A percentile compares a stretch with the other conserved stretches of the same genome.
These are phyloP conservation scores for Nesometra sesokonis DNA, from an alignment of 35 echinoderm and acorn worm genomes.

Conservation along the genomic window DNA sequence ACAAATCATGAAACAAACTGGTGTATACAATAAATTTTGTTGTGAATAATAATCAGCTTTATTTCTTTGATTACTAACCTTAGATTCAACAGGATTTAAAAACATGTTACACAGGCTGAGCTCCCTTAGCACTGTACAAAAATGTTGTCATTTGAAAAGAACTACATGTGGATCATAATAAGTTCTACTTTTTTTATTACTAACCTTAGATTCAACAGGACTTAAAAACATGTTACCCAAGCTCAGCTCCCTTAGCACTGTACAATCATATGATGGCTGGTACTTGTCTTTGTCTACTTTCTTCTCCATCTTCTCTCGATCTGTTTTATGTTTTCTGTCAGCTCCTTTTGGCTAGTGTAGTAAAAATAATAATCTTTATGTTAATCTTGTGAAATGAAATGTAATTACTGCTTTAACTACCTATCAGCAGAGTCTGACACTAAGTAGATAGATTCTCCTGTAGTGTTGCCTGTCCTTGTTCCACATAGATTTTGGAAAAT, in stretches of 20 bases:
- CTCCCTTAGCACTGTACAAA: constrained; percentile 49
- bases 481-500: too few species aligned
- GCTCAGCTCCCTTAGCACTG: constrained; percentile 39
- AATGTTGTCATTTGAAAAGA: too few species aligned
- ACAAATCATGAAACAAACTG: too few species aligned
- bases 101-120: not conserved
- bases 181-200: not conserved
- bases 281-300: constrained; percentile 76
- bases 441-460: too few species aligned
- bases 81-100: not conserved
- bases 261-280: constrained; percentile 95
- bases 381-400: too few species aligned
- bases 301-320: constrained; percentile 97
- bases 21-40: too few species aligned
- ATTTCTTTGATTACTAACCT: not conserved
- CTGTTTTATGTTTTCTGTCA: constrained; percentile 97
- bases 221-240: not conserved
- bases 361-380: constrained; percentile 21
- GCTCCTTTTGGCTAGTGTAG: constrained; percentile 87
- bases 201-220: not conserved
- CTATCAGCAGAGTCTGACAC: too few species aligned
- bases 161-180: too few species aligned
- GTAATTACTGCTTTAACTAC: too few species aligned
- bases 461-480: too few species aligned
- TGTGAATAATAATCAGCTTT: too few species aligned